Evolutionary conservation across 2,797 vertebrate species (phyloP).

Genomic region (Micrastur ruficollis): DNA sequence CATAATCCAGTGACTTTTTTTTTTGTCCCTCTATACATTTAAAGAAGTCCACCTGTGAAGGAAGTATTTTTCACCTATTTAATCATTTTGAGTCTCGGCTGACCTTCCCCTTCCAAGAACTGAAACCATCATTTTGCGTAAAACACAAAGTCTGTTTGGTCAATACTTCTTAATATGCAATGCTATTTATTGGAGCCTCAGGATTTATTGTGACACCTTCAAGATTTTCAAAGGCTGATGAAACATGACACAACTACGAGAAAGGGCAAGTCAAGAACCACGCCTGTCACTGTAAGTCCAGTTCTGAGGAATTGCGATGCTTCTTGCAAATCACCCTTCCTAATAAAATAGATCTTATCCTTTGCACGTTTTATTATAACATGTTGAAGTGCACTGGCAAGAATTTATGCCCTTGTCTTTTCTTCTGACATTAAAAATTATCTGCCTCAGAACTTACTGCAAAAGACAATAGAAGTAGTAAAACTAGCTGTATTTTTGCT

Average conservation of each 20-base stretch:
- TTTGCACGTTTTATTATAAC: neutral
- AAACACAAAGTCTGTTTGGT: neutral
- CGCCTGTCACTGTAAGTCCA: neutral
- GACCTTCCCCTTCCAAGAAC: neutral
- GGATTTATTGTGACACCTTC: neutral
- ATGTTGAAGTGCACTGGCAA: neutral
- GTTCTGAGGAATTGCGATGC: neutral
- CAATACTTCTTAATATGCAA: neutral
- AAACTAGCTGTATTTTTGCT: neutral
- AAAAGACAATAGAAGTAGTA: neutral
- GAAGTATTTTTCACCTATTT: neutral
- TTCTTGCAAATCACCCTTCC: neutral
- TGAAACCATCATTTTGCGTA: neutral
- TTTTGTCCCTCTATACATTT: neutral
- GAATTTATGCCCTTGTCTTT: neutral
- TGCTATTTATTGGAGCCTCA: neutral
- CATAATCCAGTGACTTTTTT: neutral
- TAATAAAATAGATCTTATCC: neutral
- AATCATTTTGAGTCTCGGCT: neutral
- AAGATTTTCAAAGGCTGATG: neutral
- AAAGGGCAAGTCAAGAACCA: conserved; percentile 1
- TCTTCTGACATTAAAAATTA: neutral
- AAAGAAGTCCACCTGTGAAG: neutral
- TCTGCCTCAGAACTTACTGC: neutral
- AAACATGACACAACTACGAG: neutral